Evolutionary conservation across 2,797 vertebrate species (phyloP).

Genomic region (Pogoniulus pusillus): DNA sequence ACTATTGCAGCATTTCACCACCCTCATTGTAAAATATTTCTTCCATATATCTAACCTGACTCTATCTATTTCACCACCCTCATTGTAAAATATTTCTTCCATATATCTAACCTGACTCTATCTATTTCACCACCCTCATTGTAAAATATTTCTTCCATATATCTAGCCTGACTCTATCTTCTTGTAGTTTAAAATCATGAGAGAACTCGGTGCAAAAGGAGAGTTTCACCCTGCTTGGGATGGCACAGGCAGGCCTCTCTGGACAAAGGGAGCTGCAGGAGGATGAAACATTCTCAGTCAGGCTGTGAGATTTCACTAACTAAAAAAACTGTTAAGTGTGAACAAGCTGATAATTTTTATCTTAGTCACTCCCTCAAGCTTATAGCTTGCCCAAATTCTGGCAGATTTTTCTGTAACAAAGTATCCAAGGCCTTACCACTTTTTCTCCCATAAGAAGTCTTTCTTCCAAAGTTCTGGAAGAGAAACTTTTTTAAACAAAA

Average conservation of each 20-base stretch:
- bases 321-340: neutral
- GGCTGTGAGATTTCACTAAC: neutral
- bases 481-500: neutral
- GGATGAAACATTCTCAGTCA: neutral
- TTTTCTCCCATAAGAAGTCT: neutral
- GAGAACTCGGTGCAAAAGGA: neutral
- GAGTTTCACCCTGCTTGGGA: neutral
- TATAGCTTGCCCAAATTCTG: neutral
- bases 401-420: neutral
- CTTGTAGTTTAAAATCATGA: neutral
- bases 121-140: neutral
- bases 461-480: neutral
- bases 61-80: too few species aligned
- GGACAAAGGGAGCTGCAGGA: neutral
- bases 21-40: neutral
- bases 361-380: neutral
- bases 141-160: neutral
- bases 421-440: neutral
- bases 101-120: neutral
- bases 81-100: neutral
- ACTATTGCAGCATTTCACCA: neutral
- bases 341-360: conserved; percentile 1
- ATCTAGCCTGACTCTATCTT: neutral
- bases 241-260: too few species aligned
- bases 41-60: neutral